These are phyloP conservation scores for Musca vetustissima DNA, from an alignment of 1,140 invertebrate genomes.

Conservation along the genomic window DNA sequence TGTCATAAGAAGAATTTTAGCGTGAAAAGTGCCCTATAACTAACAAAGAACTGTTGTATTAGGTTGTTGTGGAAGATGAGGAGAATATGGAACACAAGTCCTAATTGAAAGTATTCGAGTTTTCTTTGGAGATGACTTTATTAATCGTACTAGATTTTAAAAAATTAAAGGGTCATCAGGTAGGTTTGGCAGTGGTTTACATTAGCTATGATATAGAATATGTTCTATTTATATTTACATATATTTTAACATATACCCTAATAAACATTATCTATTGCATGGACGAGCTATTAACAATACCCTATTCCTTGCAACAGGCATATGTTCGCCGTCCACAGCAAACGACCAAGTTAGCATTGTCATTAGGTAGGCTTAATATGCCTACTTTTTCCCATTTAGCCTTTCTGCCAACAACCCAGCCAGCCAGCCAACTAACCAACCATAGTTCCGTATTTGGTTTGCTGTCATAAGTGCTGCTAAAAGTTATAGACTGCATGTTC, in stretches of 20 bases:
- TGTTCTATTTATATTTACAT: too few relatives aligned
- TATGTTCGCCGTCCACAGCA: not conserved
- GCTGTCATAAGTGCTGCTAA: not conserved
- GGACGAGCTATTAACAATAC: not conserved
- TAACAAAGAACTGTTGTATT: not conserved
- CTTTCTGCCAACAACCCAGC: not conserved
- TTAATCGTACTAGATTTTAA: too few relatives aligned
- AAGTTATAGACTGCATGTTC: conserved; percentile 20
- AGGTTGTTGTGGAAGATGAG: not conserved
- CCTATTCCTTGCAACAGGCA: not conserved
- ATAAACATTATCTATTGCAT: not conserved
- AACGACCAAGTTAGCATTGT: not conserved
- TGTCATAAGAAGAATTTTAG: conserved; percentile 13
- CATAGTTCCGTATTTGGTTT: too few relatives aligned
- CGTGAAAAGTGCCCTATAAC: not conserved
- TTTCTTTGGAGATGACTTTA: too few relatives aligned
- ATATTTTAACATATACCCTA: too few relatives aligned
- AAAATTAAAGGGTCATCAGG: too few relatives aligned
- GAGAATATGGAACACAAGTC: too few relatives aligned
- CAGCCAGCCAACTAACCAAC: too few relatives aligned
- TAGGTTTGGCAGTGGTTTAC: too few relatives aligned
- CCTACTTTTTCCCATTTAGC: not conserved
- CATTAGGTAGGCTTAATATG: not conserved
- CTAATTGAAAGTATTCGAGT: too few relatives aligned
- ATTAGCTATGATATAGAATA: too few relatives aligned